Conservation (phyloP, 2,797 vertebrate species). For the Rhinella marina region DNA sequence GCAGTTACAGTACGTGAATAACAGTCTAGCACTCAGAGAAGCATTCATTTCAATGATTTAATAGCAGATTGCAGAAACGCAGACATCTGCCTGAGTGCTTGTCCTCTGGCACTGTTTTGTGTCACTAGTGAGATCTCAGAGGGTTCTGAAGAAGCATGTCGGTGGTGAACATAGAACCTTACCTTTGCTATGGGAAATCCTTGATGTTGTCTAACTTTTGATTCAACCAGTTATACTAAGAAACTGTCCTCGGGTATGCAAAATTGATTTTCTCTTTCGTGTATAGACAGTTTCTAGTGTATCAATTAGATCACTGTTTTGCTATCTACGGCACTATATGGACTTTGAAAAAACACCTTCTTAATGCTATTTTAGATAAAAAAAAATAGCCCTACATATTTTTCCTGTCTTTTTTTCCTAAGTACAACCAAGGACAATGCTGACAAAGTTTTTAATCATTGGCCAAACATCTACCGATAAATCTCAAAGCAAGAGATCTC, state of each 20-base stretch:
- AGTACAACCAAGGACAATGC: no score
- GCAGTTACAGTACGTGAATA: background rate
- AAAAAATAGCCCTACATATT: background rate
- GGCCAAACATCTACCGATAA: no score
- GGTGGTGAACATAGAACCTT: background rate
- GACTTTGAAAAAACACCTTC: no score
- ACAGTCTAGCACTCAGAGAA: conserved; percentile 5
- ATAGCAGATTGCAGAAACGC: conserved; percentile 12
- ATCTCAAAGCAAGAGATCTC: no score
- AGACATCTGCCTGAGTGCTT: background rate
- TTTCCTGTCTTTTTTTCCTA: background rate
- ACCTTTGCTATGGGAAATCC: background rate
- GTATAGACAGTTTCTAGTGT: background rate
- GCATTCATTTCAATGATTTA: conserved; percentile 13
- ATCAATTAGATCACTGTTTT: background rate
- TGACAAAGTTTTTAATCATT: background rate
- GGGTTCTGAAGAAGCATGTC: background rate
- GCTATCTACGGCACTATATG: background rate
- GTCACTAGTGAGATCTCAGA: background rate
- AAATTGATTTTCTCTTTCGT: background rate
- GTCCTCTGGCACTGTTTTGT: conserved; percentile 8
- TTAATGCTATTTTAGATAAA: no score
- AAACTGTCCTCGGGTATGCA: background rate
- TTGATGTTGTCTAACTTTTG: conserved; percentile 9
- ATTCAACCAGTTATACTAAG: background rate